Base-by-base conservation (phyloP, 2,113 vertebrate genomes). In the Rhinopomastus cyanomelas region DNA sequence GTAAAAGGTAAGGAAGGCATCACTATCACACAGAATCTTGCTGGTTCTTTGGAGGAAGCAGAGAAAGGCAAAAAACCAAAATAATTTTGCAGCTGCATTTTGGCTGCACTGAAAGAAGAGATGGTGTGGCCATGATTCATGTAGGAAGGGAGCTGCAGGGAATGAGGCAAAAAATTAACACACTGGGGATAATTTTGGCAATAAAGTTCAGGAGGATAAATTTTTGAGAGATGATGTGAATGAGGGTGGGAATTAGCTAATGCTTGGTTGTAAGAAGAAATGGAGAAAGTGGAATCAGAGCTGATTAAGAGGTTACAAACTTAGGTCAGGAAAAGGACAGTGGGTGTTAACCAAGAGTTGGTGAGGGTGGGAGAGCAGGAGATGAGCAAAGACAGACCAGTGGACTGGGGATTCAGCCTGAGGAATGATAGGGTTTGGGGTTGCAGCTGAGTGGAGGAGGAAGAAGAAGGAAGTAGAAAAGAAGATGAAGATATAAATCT, bases 281-380 rank as follows among this genome's bases (percentile, higher is more conserved):
- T 21, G 57, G 68, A 64, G 93, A 80, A 75, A 91, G 82, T 2
- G 1, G 81, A 93, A 79, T 88, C 85, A 60, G 9, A 64, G 85
- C 79, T 89, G 82, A 67, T 64, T 67, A 65, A 36, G 76, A 77
- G 82, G 82, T 87, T 52, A 37, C 59, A 42, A 42, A 37, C 23
- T 14, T 56, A 16, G 94, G 94, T 93, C 87, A 92, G 82, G 52
- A 36, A 67, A 59, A 80, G 93, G 94, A 13, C 91, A 91, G 76
- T 0, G 73, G 29, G 64, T 25, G 85, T 67, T 49, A 36, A 52
- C 46, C 6, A 4, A 10, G 61, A 71, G 82, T 2, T 6, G 8
- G 23, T 3, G 0, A 53, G 80, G 46, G 51, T 30, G 51, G 55
- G 60, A 62, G 81, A 48, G 71, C 4, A 1, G 53, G 65, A 74